Evolutionary conservation across 2,888 invertebrate genomes (phyloP), one percentile per base, ranked within the genome.

Genomic region (Trichopria drosophilae): DNA sequence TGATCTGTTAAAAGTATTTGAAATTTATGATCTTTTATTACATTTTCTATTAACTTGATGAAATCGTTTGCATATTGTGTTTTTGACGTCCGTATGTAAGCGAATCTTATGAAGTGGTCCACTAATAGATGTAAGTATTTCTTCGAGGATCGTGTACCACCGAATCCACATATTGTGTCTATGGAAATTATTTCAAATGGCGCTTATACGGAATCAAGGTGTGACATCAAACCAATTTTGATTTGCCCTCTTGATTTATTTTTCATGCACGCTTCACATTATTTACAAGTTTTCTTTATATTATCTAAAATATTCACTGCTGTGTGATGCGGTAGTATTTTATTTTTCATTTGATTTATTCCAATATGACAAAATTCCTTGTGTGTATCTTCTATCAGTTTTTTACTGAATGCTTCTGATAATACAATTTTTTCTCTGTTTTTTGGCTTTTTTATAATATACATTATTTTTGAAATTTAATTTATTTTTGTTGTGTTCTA

Each of bases 81-180:
- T n/a, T n/a, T n/a, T n/a, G n/a, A n/a, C n/a, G n/a, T n/a, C n/a
- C n/a, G n/a, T n/a, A n/a, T n/a, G n/a, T n/a, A n/a, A n/a, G n/a
- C n/a, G n/a, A n/a, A n/a, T n/a, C n/a, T n/a, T n/a, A n/a, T n/a
- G n/a, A n/a, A n/a, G n/a, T n/a, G n/a, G n/a, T n/a, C n/a, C n/a
- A n/a, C n/a, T n/a, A n/a, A n/a, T n/a, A n/a, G n/a, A n/a, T n/a
- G n/a, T n/a, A n/a, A n/a, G n/a, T n/a, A n/a, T n/a, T n/a, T n/a
- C n/a, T n/a, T n/a, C n/a, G n/a, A n/a, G n/a, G n/a, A 13, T 23
- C 12, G 42, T 49, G 35, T 42, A 18, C 49, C 46, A 6, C 53
- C 56, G 13, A 58, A 54, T 10, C 48, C 60, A 16, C 59, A 55
- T 7, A 59, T 55, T 6, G 59, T 61, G 13, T 57, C 60, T 15